Evolutionary conservation across 2,888 invertebrate species (phyloP), one percentile per base, ranked within the genome.

Genomic region (Ophioninae sp.): DNA sequence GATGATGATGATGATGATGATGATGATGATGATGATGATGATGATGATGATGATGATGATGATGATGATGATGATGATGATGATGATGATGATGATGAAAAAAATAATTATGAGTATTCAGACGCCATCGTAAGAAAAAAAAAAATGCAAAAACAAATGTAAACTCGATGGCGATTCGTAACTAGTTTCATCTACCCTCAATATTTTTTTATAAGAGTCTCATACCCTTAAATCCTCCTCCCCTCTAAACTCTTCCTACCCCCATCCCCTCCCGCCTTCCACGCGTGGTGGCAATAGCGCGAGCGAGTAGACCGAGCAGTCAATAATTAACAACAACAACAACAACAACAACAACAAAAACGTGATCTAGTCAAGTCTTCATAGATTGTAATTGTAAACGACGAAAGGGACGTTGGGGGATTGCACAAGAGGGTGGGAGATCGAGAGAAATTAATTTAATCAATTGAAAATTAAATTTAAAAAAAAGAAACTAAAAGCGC

Each of bases 301-400:
- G 87, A 89, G 87, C 87, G 87, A 89, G 87, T 90, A 91, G 88
- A 87, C 84, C 84, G 82, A 85, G 85, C 86, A 87, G 87, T 86
- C 87, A 87, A 87, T 87, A 86, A 84, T 69, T 80, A 80, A 85
- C 13, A 44, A 44, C n/a, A n/a, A n/a, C n/a, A n/a, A n/a, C n/a
- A n/a, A n/a, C n/a, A n/a, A n/a, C n/a, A 44, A 44, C 13, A 10
- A 44, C 6, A 44, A 44, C 10, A 83, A 81, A 77, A 59, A n/a
- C n/a, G 89, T 91, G 89, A 92, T 93, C 92, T 92, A 92, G 92
- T 92, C 92, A 92, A 90, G 88, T 90, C 87, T 88, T 88, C 87
- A 86, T 87, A 87, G 85, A 86, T 75, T 84, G 85, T 85, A 86
- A 78, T 75, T 44, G 8, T 56, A n/a, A 82, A 73, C 75, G 57